Conservation (phyloP, 2,888 invertebrate species). For the Acleris sparsana region DNA sequence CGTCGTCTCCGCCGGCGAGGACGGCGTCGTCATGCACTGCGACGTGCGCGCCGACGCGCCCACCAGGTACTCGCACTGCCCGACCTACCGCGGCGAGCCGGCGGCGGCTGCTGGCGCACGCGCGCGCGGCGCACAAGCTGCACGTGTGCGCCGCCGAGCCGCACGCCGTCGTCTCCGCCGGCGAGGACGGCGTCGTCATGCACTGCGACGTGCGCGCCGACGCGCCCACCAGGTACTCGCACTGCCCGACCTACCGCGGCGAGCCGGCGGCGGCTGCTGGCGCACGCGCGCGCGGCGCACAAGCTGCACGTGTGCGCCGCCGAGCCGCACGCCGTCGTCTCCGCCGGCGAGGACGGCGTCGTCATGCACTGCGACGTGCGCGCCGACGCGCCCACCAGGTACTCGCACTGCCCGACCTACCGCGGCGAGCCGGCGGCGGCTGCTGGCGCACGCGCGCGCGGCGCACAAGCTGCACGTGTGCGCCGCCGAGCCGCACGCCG, state of each 20-base stretch:
- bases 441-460: conserved; percentile 89
- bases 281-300: conserved; percentile 91
- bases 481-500: conserved; percentile 88
- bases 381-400: conserved; percentile 84
- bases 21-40: conserved; percentile 90
- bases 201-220: conserved; percentile 91
- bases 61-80: too few relatives aligned
- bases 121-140: conserved; percentile 93
- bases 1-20: conserved; percentile 94
- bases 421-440: conserved; percentile 69
- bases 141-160: conserved; percentile 90
- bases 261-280: conserved; percentile 83
- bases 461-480: conserved; percentile 94
- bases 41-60: conserved; percentile 90
- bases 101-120: conserved; percentile 87
- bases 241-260: too few relatives aligned
- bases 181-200: conserved; percentile 93
- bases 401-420: too few relatives aligned
- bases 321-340: conserved; percentile 90
- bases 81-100: too few relatives aligned
- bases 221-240: conserved; percentile 83
- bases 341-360: conserved; percentile 94
- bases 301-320: conserved; percentile 91
- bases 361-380: conserved; percentile 93
- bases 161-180: conserved; percentile 91